Base-by-base conservation (phyloP, 2,888 invertebrate genomes). In the Glyphotaelius pellucidus region DNA sequence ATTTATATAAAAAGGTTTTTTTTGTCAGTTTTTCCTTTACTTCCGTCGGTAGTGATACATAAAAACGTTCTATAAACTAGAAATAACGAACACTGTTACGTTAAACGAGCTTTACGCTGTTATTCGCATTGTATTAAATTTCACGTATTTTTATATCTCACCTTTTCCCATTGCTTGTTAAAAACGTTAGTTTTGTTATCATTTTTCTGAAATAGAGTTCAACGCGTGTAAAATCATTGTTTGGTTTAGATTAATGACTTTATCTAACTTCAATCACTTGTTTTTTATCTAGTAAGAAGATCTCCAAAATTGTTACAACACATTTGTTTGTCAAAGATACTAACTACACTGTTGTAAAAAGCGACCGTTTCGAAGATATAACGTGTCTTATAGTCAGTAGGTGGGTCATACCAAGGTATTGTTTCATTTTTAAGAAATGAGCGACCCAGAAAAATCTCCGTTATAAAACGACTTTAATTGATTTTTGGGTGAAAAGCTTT, bases 211-310 rank as follows among this genome's bases (percentile, higher is more conserved):
- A 67, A 67, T 67, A 67, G 67, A 67, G 67, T n/a, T 67, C 67
- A 67, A 67, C 67, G 67, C 67, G 67, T 67, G 67, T 67, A 67
- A 25, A 67, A 67, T 25, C 67, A 67, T 67, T 67, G 67, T 67
- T 67, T 67, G 67, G 25, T 67, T 67, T 25, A 67, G 67, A n/a
- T 67, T 25, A 67, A 67, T 67, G 67, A 67, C 25, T 67, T 67
- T 67, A 67, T 67, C 67, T 67, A 67, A 67, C 67, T 67, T 67
- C 67, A 67, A 67, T 67, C 67, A 67, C 67, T 67, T 67, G n/a
- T 19, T 67, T 67, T 67, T 67, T 67, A 67, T 67, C 67, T 25
- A 67, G 25, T 25, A 67, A 9, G 67, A 25, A 67, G 52, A 25
- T 67, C 25, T 67, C 2, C n/a, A 25, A 67, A 67, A 67, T 67